phyloP scores from a whole-genome alignment of 2,113 vertebrate species.

The Gila orcuttii region DNA sequence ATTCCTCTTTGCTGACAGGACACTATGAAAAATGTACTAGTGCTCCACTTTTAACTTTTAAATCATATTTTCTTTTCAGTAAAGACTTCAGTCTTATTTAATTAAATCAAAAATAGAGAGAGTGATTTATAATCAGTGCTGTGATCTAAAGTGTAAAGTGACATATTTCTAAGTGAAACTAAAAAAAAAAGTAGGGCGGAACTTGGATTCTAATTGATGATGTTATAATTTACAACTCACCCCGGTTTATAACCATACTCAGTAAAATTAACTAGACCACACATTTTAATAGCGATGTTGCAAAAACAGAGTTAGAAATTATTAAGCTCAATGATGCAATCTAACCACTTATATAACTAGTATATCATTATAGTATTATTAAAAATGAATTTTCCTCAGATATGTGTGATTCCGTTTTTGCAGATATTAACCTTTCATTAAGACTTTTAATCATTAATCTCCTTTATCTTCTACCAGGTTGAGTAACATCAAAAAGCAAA shows the following conservation, averaged over 20 bases:
- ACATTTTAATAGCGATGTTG: not conserved
- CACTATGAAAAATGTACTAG: not conserved
- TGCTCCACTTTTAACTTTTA: not conserved
- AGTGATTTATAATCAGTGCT: not conserved
- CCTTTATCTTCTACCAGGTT: conserved; percentile 72
- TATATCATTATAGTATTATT: not conserved
- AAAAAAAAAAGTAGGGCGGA: not conserved
- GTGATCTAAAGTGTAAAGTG: not conserved
- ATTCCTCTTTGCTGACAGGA: not conserved
- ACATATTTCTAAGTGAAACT: not conserved
- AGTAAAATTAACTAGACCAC: too few species aligned
- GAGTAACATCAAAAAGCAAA: conserved; percentile 91
- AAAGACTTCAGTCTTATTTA: not conserved
- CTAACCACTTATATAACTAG: not conserved
- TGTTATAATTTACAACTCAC: too few species aligned
- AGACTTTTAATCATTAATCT: not conserved
- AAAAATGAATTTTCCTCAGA: not conserved
- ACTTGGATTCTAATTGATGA: not conserved
- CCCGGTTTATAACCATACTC: too few species aligned
- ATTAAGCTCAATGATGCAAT: not conserved
- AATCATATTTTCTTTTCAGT: too few species aligned
- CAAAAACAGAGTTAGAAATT: not conserved
- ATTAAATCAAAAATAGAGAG: not conserved
- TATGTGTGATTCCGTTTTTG: too few species aligned
- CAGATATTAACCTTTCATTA: too few species aligned